Evolutionary conservation across 2,888 invertebrate genomes (phyloP), one percentile per base, ranked within the genome.

Genomic region (Oscheius sp.): DNA sequence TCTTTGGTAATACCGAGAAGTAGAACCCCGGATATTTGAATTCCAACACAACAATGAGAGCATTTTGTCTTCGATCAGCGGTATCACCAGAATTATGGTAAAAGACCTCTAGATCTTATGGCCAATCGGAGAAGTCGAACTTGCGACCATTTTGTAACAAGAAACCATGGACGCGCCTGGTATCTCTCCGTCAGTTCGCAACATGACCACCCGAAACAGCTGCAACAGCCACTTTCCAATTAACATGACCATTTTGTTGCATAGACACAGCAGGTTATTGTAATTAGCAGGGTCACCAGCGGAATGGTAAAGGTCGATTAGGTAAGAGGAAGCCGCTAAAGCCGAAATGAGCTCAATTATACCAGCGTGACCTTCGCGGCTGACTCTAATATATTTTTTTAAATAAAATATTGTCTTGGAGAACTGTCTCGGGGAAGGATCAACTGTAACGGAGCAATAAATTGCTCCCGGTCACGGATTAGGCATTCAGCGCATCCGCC

Each of bases 301-400:
- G 58, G 58, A 58, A 43, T 43, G 43, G 43, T 9, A 61, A 61
- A 61, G 61, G 61, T 61, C 61, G 61, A 66, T 49, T 29, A 49
- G 66, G 52, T 52, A 66, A 66, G 66, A 66, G 66, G 43, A 46
- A 27, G 66, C 66, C 66, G 66, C 66, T 13, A 66, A n/a, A n/a
- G n/a, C 49, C 27, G 49, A 66, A 66, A 52, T 66, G 27, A 21
- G 18, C 21, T 45, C 63, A 63, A 63, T 63, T 63, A 63, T 41
- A 16, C 5, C 18, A 35, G 35, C 35, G 35, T 52, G 66, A 52
- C 66, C 66, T 66, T 52, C 27, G 35, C 66, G 66, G 66, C 66
- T 66, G 66, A 21, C 46, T 12, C 45, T 35, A 35, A 35, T 9
- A 9, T 3, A 35, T 6, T 35, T 35, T 35, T 35, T n/a, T 35